A percentile compares a stretch with the other conserved stretches of the same genome.
Evolutionary conservation across 2,797 vertebrate species (phyloP).

Genomic region (Acestrorhynchus altus): DNA sequence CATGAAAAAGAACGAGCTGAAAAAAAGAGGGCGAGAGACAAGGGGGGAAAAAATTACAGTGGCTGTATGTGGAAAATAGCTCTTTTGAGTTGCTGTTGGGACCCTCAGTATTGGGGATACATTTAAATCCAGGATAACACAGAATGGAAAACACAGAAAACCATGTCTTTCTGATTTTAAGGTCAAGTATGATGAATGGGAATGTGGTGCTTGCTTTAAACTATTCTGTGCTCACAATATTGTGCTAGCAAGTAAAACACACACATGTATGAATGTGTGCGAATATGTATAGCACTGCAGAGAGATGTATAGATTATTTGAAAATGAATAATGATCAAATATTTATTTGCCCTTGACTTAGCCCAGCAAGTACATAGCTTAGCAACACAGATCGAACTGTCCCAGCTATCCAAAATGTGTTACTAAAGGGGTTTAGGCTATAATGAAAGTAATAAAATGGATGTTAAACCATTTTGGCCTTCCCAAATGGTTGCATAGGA

Average conservation of each 20-base stretch:
- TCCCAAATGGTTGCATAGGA: not conserved
- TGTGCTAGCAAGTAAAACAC: not conserved
- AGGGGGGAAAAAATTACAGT: slow-evolving; percentile 25
- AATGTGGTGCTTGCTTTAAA: not conserved
- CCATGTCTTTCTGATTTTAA: slow-evolving; percentile 2
- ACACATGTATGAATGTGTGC: slow-evolving; percentile 1
- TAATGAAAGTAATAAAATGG: not conserved
- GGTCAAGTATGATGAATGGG: slow-evolving; percentile 12
- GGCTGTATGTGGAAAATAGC: not conserved
- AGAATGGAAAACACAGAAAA: not conserved
- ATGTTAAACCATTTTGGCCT: not conserved
- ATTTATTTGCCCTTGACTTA: slow-evolving; percentile 32
- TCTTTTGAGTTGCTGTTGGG: not conserved
- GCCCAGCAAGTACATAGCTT: not conserved
- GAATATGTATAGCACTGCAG: slow-evolving; percentile 2
- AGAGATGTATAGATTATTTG: slow-evolving; percentile 7
- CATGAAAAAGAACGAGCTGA: slow-evolving; percentile 56
- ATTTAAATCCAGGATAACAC: not conserved
- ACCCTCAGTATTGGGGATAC: slow-evolving; percentile 8
- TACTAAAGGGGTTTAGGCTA: slow-evolving; percentile 22
- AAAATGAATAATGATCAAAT: slow-evolving; percentile 37
- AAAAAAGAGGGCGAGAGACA: slow-evolving; percentile 43
- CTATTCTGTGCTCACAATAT: slow-evolving; percentile 5
- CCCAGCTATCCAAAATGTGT: slow-evolving; percentile 17
- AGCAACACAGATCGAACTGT: slow-evolving; percentile 1